Evolutionary conservation across 2,797 vertebrate species (phyloP).

Genomic region (Argyrosomus regius): DNA sequence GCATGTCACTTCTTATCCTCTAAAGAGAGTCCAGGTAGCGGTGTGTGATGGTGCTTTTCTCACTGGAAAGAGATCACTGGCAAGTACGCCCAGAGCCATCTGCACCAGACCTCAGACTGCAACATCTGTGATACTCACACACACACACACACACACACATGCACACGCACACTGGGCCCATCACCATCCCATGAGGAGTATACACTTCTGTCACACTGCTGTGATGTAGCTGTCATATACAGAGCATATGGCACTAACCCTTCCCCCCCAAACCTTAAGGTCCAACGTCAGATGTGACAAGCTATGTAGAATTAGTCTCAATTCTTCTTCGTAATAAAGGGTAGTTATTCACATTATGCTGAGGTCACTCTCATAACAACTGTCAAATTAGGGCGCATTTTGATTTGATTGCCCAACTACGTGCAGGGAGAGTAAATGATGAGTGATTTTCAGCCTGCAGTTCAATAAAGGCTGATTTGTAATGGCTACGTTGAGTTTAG

Average conservation of each 20-base stretch:
- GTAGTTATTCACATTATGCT: constrained; percentile 75
- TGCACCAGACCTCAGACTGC: constrained; percentile 79
- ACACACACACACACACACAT: constrained; percentile 37
- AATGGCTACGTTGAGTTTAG: constrained; percentile 71
- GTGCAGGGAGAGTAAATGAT: constrained; percentile 60
- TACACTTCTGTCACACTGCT: constrained; percentile 75
- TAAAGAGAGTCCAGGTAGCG: constrained; percentile 64
- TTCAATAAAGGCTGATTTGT: constrained; percentile 78
- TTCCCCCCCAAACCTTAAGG: constrained; percentile 63
- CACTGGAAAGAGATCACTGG: constrained; percentile 82
- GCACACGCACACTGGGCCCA: constrained; percentile 29
- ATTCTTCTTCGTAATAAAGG: constrained; percentile 79
- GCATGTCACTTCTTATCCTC: constrained; percentile 53
- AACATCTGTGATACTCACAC: constrained; percentile 78
- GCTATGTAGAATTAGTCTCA: constrained; percentile 81
- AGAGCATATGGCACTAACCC: constrained; percentile 77
- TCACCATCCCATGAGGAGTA: constrained; percentile 70
- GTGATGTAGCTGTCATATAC: constrained; percentile 79
- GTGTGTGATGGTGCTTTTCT: constrained; percentile 69
- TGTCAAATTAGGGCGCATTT: constrained; percentile 79
- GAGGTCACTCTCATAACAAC: constrained; percentile 81
- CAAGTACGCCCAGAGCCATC: constrained; percentile 78
- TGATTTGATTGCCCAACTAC: constrained; percentile 75
- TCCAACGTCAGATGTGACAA: constrained; percentile 76
- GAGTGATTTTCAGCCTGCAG: constrained; percentile 68